Base-by-base conservation (phyloP, 2,113 vertebrate species). In the Catharus fuscescens region DNA sequence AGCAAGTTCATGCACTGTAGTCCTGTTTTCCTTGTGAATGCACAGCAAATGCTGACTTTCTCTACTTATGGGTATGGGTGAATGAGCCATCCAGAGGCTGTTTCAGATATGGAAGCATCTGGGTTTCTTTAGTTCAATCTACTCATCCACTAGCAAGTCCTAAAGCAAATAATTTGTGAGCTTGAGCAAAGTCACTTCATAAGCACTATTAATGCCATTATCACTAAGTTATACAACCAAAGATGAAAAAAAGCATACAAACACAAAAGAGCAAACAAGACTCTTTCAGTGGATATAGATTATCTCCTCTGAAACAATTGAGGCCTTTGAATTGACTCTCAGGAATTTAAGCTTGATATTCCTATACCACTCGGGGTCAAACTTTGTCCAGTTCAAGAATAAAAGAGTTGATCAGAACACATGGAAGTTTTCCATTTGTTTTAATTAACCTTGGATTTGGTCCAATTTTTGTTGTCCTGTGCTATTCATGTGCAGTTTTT, bases 1-100 rank as follows among this genome's bases (percentile, higher is more conserved):
- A 7, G 34, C n/a, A 76, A 48, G 18, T 17, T 74, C 9, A 28
- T 34, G 5, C 20, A 65, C 26, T 67, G 32, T 47, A 64, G 21
- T 56, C 32, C 10, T 45, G 26, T 9, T 67, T 93, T 91, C 24
- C 26, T 34, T 42, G 14, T 52, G 60, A 91, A 25, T 18, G n/a
- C 8, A 12, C 31, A 65, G 38, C 48, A 13, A n/a, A 31, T 38
- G 20, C 18, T 80, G 47, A 24, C 5, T 8, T 74, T 62, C 7
- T 70, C 11, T 47, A 45, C 9, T 13, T 25, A 3, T 56, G 13
- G 7, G 4, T 54, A 6, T 0, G 0, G 3, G 4, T 70, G 32
- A 90, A 71, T 52, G 34, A 78, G 34, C 25, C 50, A 69, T 8
- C 21, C 8, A n/a, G 2, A 71, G 25, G 31, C 44, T 44, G 0